Evolutionary conservation across 2,113 vertebrate genomes (phyloP).

Genomic region (Dromiciops gliroides): DNA sequence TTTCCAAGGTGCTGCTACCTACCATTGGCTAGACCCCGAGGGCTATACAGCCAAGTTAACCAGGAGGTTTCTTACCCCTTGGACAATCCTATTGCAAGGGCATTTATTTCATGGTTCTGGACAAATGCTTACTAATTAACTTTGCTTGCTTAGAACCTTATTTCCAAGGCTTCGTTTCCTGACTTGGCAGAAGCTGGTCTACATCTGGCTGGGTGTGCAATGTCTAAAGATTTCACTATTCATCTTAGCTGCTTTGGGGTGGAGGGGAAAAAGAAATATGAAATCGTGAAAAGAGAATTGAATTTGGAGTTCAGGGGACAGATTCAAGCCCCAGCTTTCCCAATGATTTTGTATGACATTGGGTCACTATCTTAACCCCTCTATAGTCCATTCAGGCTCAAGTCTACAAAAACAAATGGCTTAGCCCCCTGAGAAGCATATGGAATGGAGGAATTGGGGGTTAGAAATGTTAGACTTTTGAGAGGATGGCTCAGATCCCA

Average conservation of each 20-base stretch:
- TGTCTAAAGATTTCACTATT: background rate
- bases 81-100: background rate
- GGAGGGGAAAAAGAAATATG: background rate
- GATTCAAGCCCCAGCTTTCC: background rate
- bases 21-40: background rate
- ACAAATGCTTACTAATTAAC: background rate
- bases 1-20: background rate
- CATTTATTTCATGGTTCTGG: background rate
- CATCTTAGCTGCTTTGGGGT: background rate
- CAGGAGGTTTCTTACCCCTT: slow-evolving; percentile 41
- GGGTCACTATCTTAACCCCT: background rate
- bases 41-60: background rate
- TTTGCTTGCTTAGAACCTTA: background rate
- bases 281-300: background rate
- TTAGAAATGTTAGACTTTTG: background rate
- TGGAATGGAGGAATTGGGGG: background rate
- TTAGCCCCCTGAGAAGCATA: background rate
- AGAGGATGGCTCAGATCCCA: background rate
- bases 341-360: background rate
- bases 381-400: background rate
- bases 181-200: background rate
- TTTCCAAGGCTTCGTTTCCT: background rate
- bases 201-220: background rate
- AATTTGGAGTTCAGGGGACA: background rate
- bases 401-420: background rate